A percentile compares a stretch with the other conserved stretches of the same genome.
Conservation (phyloP, 2,797 vertebrate genomes). For the Neostethus bicornis region DNA sequence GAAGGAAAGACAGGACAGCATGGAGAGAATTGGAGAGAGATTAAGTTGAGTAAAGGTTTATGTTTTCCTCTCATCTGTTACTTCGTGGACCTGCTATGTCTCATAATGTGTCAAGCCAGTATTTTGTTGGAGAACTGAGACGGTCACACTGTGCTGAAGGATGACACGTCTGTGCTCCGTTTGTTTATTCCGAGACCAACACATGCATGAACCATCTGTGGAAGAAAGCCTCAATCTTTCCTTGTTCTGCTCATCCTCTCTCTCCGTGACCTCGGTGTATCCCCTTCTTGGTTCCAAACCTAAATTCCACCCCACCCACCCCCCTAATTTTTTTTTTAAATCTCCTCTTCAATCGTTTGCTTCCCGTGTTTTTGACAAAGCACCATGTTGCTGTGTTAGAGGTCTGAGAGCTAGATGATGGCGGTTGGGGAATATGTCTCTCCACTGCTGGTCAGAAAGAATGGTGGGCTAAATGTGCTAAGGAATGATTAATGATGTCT, state of each 20-base stretch:
- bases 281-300: constrained; percentile 20
- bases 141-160: constrained; percentile 24
- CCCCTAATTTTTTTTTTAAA: constrained; percentile 39
- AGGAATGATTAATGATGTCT: constrained; percentile 54
- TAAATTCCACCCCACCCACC: constrained; percentile 21
- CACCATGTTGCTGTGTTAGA: constrained; percentile 37
- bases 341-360: constrained; percentile 19
- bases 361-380: constrained; percentile 32
- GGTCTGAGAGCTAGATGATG: constrained; percentile 54
- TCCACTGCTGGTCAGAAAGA: constrained; percentile 56
- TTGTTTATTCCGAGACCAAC: constrained; percentile 41
- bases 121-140: constrained; percentile 34
- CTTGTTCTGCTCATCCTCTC: constrained; percentile 1
- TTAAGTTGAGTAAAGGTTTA: background rate
- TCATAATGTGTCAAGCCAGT: constrained; percentile 32
- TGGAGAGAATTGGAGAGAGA: too few species aligned
- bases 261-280: constrained; percentile 5
- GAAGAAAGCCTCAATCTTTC: constrained; percentile 21
- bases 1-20: too few species aligned
- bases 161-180: constrained; percentile 41
- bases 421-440: constrained; percentile 52
- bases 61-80: constrained; percentile 14
- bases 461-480: constrained; percentile 56
- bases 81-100: constrained; percentile 30
- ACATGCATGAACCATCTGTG: constrained; percentile 55